Evolutionary conservation across 2,113 vertebrate genomes (phyloP).

Genomic region (Cyanistes caeruleus): DNA sequence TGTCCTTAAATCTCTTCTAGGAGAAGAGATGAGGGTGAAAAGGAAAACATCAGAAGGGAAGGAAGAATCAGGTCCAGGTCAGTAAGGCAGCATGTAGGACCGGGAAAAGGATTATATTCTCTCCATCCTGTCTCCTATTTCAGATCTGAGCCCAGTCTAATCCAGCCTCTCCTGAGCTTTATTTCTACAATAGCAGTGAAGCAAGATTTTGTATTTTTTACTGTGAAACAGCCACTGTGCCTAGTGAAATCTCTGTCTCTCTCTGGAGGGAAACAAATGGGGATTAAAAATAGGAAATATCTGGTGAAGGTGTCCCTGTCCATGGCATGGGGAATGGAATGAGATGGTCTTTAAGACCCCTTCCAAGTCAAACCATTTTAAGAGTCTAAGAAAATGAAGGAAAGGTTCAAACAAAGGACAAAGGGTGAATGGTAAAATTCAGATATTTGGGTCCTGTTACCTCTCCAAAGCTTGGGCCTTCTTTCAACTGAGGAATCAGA

Average conservation of each 20-base stretch:
- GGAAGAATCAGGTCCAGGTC: neutral
- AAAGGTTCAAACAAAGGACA: neutral
- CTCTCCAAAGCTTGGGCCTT: neutral
- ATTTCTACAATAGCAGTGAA: neutral
- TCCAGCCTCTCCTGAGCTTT: neutral
- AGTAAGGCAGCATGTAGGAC: neutral
- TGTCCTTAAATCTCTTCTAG: neutral
- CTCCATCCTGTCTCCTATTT: neutral
- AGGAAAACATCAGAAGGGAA: neutral
- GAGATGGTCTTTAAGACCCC: neutral
- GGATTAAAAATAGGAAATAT: neutral
- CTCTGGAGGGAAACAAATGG: neutral
- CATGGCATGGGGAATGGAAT: neutral
- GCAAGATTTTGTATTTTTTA: fast-evolving
- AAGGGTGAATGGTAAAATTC: neutral
- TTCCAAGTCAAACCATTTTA: neutral
- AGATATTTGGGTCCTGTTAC: neutral
- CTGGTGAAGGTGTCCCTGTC: neutral
- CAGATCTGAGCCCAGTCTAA: neutral
- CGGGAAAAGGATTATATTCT: neutral
- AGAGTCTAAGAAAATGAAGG: neutral
- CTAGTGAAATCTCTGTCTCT: neutral
- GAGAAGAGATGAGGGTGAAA: neutral
- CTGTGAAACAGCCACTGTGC: neutral
- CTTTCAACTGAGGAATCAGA: neutral